Evolutionary conservation across 2,888 invertebrate genomes (phyloP).

Genomic region (Drosophila prolongata): DNA sequence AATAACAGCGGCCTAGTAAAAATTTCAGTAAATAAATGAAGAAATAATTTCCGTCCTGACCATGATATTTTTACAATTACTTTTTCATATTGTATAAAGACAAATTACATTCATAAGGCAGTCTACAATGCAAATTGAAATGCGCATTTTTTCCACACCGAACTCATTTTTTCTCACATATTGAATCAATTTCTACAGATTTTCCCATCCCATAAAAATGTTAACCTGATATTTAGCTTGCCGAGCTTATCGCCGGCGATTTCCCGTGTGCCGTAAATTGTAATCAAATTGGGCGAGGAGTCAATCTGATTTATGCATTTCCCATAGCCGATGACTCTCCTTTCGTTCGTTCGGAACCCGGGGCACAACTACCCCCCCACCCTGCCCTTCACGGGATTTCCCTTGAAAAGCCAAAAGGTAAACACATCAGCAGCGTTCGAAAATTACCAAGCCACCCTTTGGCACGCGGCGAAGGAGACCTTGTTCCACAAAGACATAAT

Average conservation of each 20-base stretch:
- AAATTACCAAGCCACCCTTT: constrained; percentile 52
- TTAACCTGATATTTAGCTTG: constrained; percentile 70
- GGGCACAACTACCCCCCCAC: constrained; percentile 36
- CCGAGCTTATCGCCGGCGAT: constrained; percentile 55
- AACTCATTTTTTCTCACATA: constrained; percentile 58
- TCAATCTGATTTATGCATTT: constrained; percentile 73
- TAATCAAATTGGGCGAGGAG: constrained; percentile 71
- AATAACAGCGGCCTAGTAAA: too few species aligned
- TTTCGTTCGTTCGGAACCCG: background rate
- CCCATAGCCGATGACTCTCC: constrained; percentile 49
- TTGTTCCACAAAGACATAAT: constrained; percentile 64
- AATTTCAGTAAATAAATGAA: too few species aligned
- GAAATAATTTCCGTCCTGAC: too few species aligned
- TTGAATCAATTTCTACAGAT: constrained; percentile 57
- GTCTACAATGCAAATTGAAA: background rate
- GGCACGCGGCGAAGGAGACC: constrained; percentile 59
- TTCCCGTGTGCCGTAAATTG: constrained; percentile 67
- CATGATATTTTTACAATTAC: background rate
- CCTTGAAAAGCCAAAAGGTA: constrained; percentile 71
- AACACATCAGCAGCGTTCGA: constrained; percentile 49
- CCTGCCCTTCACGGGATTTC: background rate
- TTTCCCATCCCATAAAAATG: constrained; percentile 22
- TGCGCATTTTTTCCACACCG: background rate
- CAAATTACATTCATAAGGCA: background rate
- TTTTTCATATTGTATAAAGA: background rate